A percentile compares a stretch with the other conserved stretches of the same genome.
phyloP scores from a whole-genome alignment of 2,888 invertebrate species.

The Drosophila koepferae region DNA sequence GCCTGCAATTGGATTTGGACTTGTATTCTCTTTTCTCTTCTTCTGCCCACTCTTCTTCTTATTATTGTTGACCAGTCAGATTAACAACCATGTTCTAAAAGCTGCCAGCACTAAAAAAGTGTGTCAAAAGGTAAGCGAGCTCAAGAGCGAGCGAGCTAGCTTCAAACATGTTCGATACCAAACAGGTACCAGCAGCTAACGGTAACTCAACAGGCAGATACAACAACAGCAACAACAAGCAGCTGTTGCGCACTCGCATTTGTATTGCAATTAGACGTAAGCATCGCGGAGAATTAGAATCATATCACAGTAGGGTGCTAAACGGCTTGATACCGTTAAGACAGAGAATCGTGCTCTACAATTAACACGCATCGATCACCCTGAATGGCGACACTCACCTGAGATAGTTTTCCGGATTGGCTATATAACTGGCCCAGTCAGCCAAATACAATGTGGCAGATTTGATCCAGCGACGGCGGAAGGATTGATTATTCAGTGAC shows the following conservation, averaged over 20 bases:
- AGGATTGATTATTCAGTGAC: slow-evolving; percentile 92
- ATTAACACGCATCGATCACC: slow-evolving; percentile 53
- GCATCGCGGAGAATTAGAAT: slow-evolving; percentile 39
- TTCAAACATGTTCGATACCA: slow-evolving; percentile 70
- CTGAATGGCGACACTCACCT: slow-evolving; percentile 86
- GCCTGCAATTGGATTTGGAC: slow-evolving; percentile 44
- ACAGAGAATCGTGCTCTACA: slow-evolving; percentile 61
- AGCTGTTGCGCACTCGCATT: slow-evolving; percentile 38
- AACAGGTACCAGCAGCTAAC: slow-evolving; percentile 68
- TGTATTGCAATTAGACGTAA: slow-evolving; percentile 26
- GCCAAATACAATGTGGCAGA: slow-evolving; percentile 91
- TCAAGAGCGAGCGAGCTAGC: slow-evolving; percentile 28
- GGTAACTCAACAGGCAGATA: slow-evolving; percentile 51
- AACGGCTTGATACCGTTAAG: slow-evolving; percentile 61
- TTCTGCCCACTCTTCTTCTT: not conserved
- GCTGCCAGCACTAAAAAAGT: slow-evolving; percentile 60
- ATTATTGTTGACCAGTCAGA: slow-evolving; percentile 65
- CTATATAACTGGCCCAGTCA: slow-evolving; percentile 90
- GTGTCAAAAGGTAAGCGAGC: slow-evolving; percentile 73
- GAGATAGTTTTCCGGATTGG: slow-evolving; percentile 91
- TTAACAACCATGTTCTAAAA: slow-evolving; percentile 73
- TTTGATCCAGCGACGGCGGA: slow-evolving; percentile 92
- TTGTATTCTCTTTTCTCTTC: slow-evolving; percentile 20
- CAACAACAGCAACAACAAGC: slow-evolving; percentile 19
- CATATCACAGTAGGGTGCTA: slow-evolving; percentile 71